Percentiles rank a stretch among this genome's conserved stretches.
These are phyloP conservation scores for Acanthopagrus latus DNA, from an alignment of 2,797 vertebrate species.

Conservation along the genomic window DNA sequence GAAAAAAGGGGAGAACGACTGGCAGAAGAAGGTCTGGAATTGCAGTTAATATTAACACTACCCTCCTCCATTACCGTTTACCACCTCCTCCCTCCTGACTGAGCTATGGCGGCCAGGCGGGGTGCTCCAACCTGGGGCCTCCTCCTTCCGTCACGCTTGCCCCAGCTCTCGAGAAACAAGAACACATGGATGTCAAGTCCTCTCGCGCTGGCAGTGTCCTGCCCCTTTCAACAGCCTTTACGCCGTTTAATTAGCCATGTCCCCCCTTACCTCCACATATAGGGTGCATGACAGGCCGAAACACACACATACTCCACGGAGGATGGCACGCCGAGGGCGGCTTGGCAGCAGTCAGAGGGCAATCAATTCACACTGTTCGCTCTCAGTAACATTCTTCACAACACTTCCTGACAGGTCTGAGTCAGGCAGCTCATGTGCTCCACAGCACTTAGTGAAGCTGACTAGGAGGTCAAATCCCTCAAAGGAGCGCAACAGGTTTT, in stretches of 20 bases:
- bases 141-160: conserved; percentile 72
- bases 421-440: conserved; percentile 52
- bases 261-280: conserved; percentile 54
- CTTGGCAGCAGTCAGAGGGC: conserved; percentile 61
- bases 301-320: conserved; percentile 43
- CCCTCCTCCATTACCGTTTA: conserved; percentile 56
- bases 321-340: conserved; percentile 60
- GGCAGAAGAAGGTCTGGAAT: conserved; percentile 89
- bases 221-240: conserved; percentile 81
- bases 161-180: conserved; percentile 66
- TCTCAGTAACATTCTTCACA: conserved; percentile 65
- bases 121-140: conserved; percentile 72
- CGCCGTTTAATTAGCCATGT: conserved; percentile 81
- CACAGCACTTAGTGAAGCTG: conserved; percentile 47
- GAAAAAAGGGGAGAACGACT: conserved; percentile 25
- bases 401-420: conserved; percentile 68
- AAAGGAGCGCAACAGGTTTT: conserved; percentile 69
- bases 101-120: conserved; percentile 78
- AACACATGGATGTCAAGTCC: conserved; percentile 80
- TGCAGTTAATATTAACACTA: conserved; percentile 89
- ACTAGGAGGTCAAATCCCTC: conserved; percentile 55
- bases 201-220: conserved; percentile 68
- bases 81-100: conserved; percentile 60
- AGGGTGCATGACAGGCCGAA: conserved; percentile 56
- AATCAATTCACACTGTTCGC: conserved; percentile 70